Conservation (phyloP, 2,888 invertebrate species). For the Leptinotarsa haldemani region DNA sequence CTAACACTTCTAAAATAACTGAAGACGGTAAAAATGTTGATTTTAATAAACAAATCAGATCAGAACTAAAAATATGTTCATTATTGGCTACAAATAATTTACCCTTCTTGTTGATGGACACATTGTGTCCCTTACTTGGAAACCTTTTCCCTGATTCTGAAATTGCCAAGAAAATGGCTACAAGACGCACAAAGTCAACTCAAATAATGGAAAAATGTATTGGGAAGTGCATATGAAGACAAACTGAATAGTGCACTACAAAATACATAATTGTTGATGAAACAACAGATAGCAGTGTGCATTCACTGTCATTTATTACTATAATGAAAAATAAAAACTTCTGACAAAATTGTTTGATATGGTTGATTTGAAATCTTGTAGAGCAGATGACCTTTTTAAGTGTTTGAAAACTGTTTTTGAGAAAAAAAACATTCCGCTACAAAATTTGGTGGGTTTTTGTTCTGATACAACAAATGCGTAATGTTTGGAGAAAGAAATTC, state of each 20-base stretch:
- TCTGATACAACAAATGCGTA: not conserved
- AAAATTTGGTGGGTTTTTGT: not conserved
- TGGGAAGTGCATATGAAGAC: not conserved
- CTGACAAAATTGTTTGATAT: not conserved
- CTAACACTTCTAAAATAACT: too few relatives aligned
- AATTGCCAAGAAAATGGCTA: too few relatives aligned
- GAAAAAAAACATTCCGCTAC: too few relatives aligned
- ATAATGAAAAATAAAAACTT: not conserved
- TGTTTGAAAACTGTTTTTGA: not conserved
- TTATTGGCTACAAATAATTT: too few relatives aligned
- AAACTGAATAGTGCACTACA: not conserved
- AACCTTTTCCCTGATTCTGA: too few relatives aligned
- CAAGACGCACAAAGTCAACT: not conserved
- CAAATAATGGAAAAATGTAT: slow-evolving; percentile 3
- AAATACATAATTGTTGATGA: not conserved
- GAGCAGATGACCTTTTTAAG: not conserved
- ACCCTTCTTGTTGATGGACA: too few relatives aligned
- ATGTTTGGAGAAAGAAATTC: slow-evolving; percentile 20
- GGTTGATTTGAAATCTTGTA: not conserved
- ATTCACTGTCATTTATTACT: not conserved
- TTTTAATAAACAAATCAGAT: too few relatives aligned
- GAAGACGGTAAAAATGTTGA: too few relatives aligned
- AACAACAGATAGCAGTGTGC: slow-evolving; percentile 6
- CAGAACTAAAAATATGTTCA: too few relatives aligned
- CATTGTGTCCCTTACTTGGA: too few relatives aligned